Evolutionary conservation across 2,797 vertebrate species (phyloP).

Genomic region (Darevskia mixta): DNA sequence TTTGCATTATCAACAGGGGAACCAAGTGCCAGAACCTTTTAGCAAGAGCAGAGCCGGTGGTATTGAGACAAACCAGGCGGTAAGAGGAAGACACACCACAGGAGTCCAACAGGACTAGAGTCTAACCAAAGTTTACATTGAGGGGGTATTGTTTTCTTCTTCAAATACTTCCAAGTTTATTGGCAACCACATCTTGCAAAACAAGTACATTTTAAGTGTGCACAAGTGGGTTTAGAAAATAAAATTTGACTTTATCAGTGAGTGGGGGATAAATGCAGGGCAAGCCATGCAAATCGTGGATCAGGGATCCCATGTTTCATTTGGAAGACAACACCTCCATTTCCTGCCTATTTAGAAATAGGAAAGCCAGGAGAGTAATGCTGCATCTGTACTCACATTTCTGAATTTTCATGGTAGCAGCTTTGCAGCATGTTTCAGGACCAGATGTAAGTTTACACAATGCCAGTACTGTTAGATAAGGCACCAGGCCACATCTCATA

Average conservation of each 20-base stretch:
- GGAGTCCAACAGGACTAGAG: background rate
- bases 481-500: background rate
- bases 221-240: background rate
- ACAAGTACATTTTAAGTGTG: background rate
- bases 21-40: background rate
- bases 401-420: constrained; percentile 18
- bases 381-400: background rate
- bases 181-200: background rate
- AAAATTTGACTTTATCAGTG: background rate
- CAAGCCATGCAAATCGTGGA: background rate
- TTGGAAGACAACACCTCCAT: background rate
- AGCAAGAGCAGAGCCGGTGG: background rate
- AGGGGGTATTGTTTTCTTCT: background rate
- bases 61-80: background rate
- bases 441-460: background rate
- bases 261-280: background rate
- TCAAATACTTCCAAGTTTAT: background rate
- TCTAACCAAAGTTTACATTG: background rate
- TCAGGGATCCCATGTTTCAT: background rate
- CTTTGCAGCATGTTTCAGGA: background rate
- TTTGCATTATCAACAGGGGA: background rate
- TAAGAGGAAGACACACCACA: background rate
- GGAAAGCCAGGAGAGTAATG: background rate
- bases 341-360: background rate
- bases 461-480: background rate